Percentiles rank a stretch among this genome's conserved stretches.
phyloP scores from a whole-genome alignment of 1,140 invertebrate species.

The Zaprionus ornatus region DNA sequence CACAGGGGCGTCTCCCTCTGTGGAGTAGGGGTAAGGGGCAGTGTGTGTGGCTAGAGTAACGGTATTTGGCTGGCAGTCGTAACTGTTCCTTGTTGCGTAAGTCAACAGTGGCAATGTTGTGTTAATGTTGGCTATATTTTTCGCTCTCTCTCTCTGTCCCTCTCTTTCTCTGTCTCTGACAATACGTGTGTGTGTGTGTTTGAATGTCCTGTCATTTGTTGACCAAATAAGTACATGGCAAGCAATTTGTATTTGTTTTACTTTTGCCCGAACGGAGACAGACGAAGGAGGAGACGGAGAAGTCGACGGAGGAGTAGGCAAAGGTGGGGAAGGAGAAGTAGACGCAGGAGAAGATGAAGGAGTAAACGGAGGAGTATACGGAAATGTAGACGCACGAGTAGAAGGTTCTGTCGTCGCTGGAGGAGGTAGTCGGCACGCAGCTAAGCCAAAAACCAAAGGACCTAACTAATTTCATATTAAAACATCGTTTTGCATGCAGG shows the following conservation, averaged over 20 bases:
- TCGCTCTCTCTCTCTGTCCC: conserved; percentile 22
- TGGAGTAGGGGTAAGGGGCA: neutral
- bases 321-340: neutral
- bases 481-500: conserved; percentile 82
- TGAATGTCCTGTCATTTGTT: conserved; percentile 79
- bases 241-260: conserved; percentile 83
- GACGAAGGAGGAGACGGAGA: neutral
- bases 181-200: conserved; percentile 33
- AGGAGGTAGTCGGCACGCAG: conserved; percentile 47
- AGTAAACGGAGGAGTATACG: neutral
- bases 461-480: conserved; percentile 83
- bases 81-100: conserved; percentile 77
- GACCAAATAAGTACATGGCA: conserved; percentile 81
- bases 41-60: conserved; percentile 21
- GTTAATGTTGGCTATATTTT: conserved; percentile 75
- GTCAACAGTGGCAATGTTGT: conserved; percentile 80
- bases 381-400: conserved; percentile 16
- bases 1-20: neutral
- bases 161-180: neutral
- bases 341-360: neutral
- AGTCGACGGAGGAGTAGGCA: conserved; percentile 4
- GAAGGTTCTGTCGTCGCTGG: too few relatives aligned
- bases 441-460: conserved; percentile 74
- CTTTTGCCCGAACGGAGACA: conserved; percentile 51
- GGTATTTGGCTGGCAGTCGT: conserved; percentile 51